Evolutionary conservation across 2,888 invertebrate genomes (phyloP).

Genomic region (Urechis unicinctus): DNA sequence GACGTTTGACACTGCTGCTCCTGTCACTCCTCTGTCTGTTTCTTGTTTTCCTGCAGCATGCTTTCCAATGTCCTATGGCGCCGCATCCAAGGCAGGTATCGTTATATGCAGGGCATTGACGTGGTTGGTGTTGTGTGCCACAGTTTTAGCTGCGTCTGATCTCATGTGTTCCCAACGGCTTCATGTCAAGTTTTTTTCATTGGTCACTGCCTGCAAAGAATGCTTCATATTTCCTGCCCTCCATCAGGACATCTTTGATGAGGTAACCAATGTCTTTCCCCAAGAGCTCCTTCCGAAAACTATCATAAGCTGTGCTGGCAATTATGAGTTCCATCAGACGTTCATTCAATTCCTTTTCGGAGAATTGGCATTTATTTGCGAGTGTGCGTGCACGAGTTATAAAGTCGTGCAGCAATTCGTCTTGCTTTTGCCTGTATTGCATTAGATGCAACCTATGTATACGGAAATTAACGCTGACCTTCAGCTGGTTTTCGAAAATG

Average conservation of each 20-base stretch:
- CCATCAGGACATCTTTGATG: not conserved
- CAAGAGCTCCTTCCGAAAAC: not conserved
- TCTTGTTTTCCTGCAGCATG: not conserved
- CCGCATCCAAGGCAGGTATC: not conserved
- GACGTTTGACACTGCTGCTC: no score
- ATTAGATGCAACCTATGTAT: no score
- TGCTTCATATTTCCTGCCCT: not conserved
- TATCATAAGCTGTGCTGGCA: not conserved
- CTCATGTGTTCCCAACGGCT: not conserved
- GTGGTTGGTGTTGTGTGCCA: not conserved
- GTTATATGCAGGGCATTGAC: not conserved
- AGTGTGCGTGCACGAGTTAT: not conserved
- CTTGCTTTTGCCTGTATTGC: no score
- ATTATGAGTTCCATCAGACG: not conserved
- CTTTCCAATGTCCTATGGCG: not conserved
- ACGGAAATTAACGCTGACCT: no score
- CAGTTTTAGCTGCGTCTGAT: not conserved
- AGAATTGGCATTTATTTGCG: not conserved
- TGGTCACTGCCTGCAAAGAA: not conserved
- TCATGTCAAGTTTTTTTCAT: not conserved
- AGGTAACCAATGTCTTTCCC: not conserved
- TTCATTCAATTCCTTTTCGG: not conserved
- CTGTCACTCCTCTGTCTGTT: not conserved
- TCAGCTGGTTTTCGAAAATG: no score
- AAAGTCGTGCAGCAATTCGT: not conserved